Evolutionary conservation across 1,140 invertebrate species (phyloP).

Genomic region (Eriocheir sinensis): DNA sequence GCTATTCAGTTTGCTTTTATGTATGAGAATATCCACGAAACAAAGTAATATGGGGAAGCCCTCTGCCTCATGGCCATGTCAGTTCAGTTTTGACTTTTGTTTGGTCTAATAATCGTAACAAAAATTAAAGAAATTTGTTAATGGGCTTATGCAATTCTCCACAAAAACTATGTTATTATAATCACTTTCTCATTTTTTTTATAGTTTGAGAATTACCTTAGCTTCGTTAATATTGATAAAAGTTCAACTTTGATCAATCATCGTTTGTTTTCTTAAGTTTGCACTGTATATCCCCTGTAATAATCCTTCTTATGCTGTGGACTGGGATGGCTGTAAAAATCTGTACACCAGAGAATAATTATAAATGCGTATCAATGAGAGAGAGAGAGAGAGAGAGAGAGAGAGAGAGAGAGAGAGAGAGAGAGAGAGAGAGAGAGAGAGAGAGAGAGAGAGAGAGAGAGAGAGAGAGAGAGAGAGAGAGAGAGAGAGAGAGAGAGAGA

Average conservation of each 20-base stretch:
- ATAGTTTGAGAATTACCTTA: too few relatives aligned
- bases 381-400: not conserved
- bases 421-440: not conserved
- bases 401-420: not conserved
- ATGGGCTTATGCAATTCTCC: too few relatives aligned
- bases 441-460: not conserved
- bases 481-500: not conserved
- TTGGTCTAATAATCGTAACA: too few relatives aligned
- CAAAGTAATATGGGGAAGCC: too few relatives aligned
- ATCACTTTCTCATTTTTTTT: too few relatives aligned
- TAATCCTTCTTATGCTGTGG: not conserved
- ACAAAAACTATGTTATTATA: too few relatives aligned
- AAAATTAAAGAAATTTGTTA: too few relatives aligned
- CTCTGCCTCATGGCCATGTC: too few relatives aligned
- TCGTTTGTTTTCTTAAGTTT: not conserved
- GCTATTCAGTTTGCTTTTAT: too few relatives aligned
- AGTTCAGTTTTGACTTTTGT: too few relatives aligned
- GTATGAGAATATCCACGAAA: too few relatives aligned
- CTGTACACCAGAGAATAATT: not conserved
- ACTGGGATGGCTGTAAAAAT: not conserved
- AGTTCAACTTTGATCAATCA: not conserved
- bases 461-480: not conserved
- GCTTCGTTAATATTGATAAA: too few relatives aligned
- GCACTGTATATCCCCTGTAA: not conserved
- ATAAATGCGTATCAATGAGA: not conserved